Percentiles rank a stretch among this genome's conserved stretches.
Conservation (phyloP, 1,140 invertebrate genomes). For the Dreissena rostriformis region DNA sequence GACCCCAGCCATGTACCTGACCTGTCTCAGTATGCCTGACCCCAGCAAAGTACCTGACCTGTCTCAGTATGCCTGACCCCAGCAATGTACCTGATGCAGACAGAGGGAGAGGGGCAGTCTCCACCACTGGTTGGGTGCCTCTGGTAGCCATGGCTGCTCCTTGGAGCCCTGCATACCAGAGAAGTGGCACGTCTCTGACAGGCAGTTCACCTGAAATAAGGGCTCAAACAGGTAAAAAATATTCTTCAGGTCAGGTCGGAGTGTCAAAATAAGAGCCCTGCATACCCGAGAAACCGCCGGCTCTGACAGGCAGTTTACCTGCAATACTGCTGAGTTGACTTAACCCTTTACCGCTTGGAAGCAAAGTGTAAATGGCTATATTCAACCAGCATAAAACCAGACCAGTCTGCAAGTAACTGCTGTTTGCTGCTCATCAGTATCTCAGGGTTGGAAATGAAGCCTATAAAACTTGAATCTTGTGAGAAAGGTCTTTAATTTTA, state of each 20-base stretch:
- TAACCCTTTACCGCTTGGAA: neutral
- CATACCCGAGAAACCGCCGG: conserved; percentile 56
- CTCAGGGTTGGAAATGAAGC: no score
- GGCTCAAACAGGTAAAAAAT: neutral
- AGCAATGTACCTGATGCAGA: no score
- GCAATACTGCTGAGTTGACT: neutral
- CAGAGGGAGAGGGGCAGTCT: conserved; percentile 64
- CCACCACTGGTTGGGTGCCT: conserved; percentile 69
- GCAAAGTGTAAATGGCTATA: no score
- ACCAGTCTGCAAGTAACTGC: no score
- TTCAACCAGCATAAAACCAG: no score
- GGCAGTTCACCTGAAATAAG: conserved; percentile 72
- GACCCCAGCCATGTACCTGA: no score
- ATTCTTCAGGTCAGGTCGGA: neutral
- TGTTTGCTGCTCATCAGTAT: no score
- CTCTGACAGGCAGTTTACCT: conserved; percentile 70
- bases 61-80: no score
- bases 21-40: no score
- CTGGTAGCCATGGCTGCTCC: conserved; percentile 65
- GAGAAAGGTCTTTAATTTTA: no score
- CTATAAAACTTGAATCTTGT: no score
- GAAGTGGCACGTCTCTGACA: conserved; percentile 61
- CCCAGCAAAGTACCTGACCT: no score
- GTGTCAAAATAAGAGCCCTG: conserved; percentile 6
- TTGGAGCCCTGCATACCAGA: conserved; percentile 41